Base-by-base conservation (phyloP, 2,888 invertebrate species). In the Cheilosia soror region DNA sequence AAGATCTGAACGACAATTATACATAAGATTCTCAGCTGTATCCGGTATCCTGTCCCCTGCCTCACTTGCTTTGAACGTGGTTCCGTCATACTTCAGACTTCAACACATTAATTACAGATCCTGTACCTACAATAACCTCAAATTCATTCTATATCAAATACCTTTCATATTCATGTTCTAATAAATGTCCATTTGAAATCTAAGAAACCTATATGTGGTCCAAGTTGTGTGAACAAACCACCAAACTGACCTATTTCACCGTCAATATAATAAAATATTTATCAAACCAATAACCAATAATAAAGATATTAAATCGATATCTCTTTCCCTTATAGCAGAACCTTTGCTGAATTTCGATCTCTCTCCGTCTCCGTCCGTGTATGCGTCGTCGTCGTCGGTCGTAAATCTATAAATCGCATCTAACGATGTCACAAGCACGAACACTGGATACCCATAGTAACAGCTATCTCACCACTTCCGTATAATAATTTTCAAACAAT, bases 401-500 rank as follows among this genome's bases (percentile, higher is more conserved):
- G 80, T 85, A 85, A 81, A 85, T 85, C 80, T 85, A 69, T 62
- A 81, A 85, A 81, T 81, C 85, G 72, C 66, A 85, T 81, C 62
- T 60, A 84, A 84, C 75, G 79, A 80, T 84, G 79, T 84, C 84
- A 80, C 81, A 72, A 68, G 76, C 80, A 80, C 69, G 69, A 80
- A 76, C 76, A 33, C 27, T 62, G 27, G 44, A 20, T 37, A 58
- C 27, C 60, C 81, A 82, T 20, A 20, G 62, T 68, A 55, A 44
- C 55, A 29, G 49, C 51, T 76, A 81, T 68, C 66, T 44, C 42
- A 57, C 81, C 76, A 72, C 76, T 72, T 77, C 81, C 81, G 76
- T 80, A 72, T 72, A 81, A 85, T 85, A 85, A 85, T 85, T 85
- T 68, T 63, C 76, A 76, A 77, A 81, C 85, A 85, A 85, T 81